Evolutionary conservation across 2,113 vertebrate genomes (phyloP).

Genomic region (Lontra canadensis): DNA sequence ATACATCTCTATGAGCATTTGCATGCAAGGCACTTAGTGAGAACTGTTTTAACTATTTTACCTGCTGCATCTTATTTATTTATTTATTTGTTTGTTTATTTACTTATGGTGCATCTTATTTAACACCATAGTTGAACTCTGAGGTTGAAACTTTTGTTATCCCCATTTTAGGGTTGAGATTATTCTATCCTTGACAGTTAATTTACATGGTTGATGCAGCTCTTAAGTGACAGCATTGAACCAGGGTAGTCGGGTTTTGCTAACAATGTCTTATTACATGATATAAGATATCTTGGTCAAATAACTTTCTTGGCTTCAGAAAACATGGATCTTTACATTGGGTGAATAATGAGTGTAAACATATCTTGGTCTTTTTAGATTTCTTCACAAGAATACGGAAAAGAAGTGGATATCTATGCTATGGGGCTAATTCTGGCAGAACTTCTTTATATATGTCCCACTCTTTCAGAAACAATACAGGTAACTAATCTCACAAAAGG

Average conservation of each 20-base stretch:
- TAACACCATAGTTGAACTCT: not conserved
- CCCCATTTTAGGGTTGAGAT: not conserved
- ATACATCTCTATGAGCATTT: not conserved
- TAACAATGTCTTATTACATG: not conserved
- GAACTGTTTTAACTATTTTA: not conserved
- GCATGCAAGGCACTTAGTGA: not conserved
- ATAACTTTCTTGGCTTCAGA: not conserved
- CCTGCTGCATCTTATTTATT: not conserved
- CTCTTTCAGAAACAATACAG: accelerated
- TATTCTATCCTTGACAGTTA: not conserved
- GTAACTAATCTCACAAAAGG: slow-evolving; percentile 74
- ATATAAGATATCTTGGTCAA: not conserved
- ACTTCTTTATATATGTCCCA: slow-evolving; percentile 79
- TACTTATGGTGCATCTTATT: not conserved
- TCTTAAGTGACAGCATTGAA: not conserved
- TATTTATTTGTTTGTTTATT: too few species aligned
- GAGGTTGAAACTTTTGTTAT: not conserved
- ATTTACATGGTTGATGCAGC: not conserved
- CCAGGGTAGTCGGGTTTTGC: not conserved
- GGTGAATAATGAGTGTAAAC: not conserved
- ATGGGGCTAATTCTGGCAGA: slow-evolving; percentile 92
- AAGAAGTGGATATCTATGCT: slow-evolving; percentile 92
- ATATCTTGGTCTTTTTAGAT: slow-evolving; percentile 61
- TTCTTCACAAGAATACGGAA: slow-evolving; percentile 82
- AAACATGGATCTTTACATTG: not conserved